Percentiles rank a stretch among this genome's conserved stretches.
These are phyloP conservation scores for Papilio xuthus DNA, from an alignment of 1,140 invertebrate genomes.

Conservation along the genomic window DNA sequence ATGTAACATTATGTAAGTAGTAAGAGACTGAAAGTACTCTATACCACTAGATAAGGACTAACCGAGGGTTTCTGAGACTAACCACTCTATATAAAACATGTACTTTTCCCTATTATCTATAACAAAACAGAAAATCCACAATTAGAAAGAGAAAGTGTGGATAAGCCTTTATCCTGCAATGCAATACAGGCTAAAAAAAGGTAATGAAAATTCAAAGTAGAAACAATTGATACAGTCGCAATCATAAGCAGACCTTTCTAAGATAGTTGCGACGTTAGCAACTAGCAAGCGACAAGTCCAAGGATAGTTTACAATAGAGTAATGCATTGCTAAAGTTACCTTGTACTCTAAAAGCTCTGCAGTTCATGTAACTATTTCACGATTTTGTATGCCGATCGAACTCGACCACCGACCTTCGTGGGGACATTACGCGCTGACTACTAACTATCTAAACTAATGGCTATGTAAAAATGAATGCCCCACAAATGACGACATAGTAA, in stretches of 20 bases:
- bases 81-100: no score
- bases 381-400: conserved; percentile 28
- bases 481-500: not conserved
- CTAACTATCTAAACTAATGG: conserved; percentile 4
- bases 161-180: not conserved
- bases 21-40: no score
- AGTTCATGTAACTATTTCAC: conserved; percentile 35
- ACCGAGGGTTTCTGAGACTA: no score
- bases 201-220: not conserved
- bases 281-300: conserved; percentile 34
- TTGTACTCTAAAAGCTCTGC: conserved; percentile 33
- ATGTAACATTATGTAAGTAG: no score
- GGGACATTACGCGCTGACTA: conserved; percentile 13
- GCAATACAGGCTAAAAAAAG: not conserved
- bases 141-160: no score
- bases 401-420: conserved; percentile 5
- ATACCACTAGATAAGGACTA: no score
- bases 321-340: conserved; percentile 33
- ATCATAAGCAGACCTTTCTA: conserved; percentile 6
- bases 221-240: not conserved
- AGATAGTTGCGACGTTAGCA: not conserved
- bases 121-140: no score
- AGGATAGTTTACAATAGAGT: conserved; percentile 33
- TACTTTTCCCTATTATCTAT: no score
- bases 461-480: conserved; percentile 12